Evolutionary conservation across 2,888 invertebrate species (phyloP).

Genomic region (Nephrotoma appendiculata): DNA sequence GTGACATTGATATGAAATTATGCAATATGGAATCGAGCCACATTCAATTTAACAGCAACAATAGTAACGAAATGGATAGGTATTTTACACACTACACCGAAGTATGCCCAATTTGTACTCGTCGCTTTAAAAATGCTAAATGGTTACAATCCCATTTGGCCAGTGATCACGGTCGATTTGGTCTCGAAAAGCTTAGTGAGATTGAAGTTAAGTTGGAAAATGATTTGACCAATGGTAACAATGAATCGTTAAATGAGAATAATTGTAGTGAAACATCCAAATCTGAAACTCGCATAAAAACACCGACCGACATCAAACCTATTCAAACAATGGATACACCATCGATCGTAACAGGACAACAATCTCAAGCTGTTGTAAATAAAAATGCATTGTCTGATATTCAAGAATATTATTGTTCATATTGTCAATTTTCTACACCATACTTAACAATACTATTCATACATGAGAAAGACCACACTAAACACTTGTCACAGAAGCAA

Average conservation of each 20-base stretch:
- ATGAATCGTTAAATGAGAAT: conserved; percentile 7
- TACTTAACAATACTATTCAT: conserved; percentile 82
- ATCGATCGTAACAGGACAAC: background rate
- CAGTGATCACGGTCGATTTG: conserved; percentile 63
- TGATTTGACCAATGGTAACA: conserved; percentile 10
- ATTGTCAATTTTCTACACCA: conserved; percentile 79
- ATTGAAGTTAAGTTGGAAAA: conserved; percentile 24
- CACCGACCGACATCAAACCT: conserved; percentile 24
- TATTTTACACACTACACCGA: conserved; percentile 57
- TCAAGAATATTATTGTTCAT: conserved; percentile 77
- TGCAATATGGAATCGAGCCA: conserved; percentile 5
- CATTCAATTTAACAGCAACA: background rate
- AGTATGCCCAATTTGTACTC: conserved; percentile 71
- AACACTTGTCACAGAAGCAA: conserved; percentile 12
- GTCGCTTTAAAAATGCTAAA: conserved; percentile 75
- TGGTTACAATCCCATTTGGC: conserved; percentile 78
- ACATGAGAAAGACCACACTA: conserved; percentile 72
- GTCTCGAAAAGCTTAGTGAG: conserved; percentile 29
- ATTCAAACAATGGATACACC: background rate
- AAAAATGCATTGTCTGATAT: conserved; percentile 29
- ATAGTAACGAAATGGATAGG: conserved; percentile 30
- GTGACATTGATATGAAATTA: background rate
- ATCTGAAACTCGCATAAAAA: conserved; percentile 26
- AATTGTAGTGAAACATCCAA: conserved; percentile 24
- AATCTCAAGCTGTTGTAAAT: background rate